Base-by-base conservation (phyloP, 2,888 invertebrate species). In the Ditylenchus weischeri region DNA sequence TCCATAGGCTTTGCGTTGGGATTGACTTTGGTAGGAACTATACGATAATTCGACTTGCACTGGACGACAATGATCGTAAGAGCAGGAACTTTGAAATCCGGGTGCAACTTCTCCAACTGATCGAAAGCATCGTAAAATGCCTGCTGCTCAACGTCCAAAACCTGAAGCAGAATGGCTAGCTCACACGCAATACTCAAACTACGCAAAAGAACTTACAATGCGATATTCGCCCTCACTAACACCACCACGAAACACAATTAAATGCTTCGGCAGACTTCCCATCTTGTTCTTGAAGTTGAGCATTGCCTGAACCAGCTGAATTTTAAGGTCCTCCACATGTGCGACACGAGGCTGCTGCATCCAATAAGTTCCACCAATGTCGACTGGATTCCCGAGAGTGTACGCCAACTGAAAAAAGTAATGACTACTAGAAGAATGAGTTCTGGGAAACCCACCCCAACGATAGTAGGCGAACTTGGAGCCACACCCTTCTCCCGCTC, bases 201-300 rank as follows among this genome's bases (percentile, higher is more conserved):
- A 48, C n/a, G 13, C 15, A 29, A 2, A 29, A 66, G 18, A 38
- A 18, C 47, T 36, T 7, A 23, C 51, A 13, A 15, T 21, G 18
- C 23, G 35, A 62, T 66, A 76, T 47, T 74, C 75, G 43, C 76
- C 76, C 48, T 76, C 76, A 29, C 66, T 66, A 60, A 71, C 67
- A 21, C 76, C 76, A 38, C 69, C 72, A 35, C 76, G 73, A 65
- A 65, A 76, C 47, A 76, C 62, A 51, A 74, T 57, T n/a, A 76
- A 57, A 48, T 75, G 71, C 4, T 66, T 62, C 8, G 76, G 76
- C 18, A 67, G 60, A 35, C 35, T 38, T 11, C 65, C 67, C 19
- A 13, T 62, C 13, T 19, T 36, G 10, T n/a, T 38, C 21, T 62
- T 60, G 43, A 43, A 68, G 21, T 66, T 7, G n/a, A 65, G 48